A percentile compares a stretch with the other conserved stretches of the same genome.
phyloP scores from a whole-genome alignment of 2,888 invertebrate species.

The Tuta absoluta region DNA sequence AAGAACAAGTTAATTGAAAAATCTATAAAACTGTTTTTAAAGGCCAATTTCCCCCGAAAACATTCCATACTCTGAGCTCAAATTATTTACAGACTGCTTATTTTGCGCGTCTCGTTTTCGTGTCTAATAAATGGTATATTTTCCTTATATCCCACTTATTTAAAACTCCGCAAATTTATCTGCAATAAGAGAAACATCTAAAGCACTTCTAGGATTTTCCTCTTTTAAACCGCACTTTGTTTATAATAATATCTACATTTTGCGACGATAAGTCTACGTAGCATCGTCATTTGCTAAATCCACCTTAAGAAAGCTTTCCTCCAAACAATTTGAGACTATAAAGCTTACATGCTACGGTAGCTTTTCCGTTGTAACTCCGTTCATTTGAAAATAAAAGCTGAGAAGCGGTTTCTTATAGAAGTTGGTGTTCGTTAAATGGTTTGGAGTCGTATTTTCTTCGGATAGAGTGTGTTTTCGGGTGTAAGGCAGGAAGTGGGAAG shows the following conservation, averaged over 20 bases:
- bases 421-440: neutral
- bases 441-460: conserved; percentile 13
- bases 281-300: conserved; percentile 30
- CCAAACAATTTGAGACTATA: neutral
- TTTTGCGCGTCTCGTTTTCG: neutral
- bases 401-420: conserved; percentile 22
- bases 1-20: no score
- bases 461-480: conserved; percentile 41
- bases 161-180: conserved; percentile 9
- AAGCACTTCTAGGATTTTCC: conserved; percentile 7
- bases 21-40: no score
- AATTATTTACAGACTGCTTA: neutral
- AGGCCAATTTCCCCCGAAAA: no score
- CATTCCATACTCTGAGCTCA: no score
- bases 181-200: conserved; percentile 18
- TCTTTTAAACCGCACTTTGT: conserved; percentile 46
- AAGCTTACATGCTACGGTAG: conserved; percentile 31
- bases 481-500: conserved; percentile 30
- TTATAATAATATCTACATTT: conserved; percentile 54
- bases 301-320: conserved; percentile 11
- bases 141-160: neutral
- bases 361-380: conserved; percentile 37
- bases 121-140: neutral
- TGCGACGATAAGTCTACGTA: conserved; percentile 41
- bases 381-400: conserved; percentile 36